Evolutionary conservation across 1,140 invertebrate species (phyloP), one percentile per base, ranked within the genome.

Genomic region (Ooceraea biroi): DNA sequence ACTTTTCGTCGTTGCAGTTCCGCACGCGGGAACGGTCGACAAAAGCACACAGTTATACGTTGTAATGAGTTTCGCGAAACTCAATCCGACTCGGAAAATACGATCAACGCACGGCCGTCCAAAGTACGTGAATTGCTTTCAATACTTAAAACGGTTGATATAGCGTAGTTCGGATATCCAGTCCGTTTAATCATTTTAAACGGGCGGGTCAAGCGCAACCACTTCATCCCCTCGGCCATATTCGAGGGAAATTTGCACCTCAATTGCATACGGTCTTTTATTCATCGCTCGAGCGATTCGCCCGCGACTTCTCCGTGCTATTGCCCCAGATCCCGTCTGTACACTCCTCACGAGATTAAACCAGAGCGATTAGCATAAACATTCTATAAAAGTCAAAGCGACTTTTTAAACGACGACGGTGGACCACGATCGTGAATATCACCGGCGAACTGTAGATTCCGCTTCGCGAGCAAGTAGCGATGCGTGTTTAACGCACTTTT

Each of bases 251-350:
- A 89, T 89, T 89, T 89, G 85, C 88, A 87, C 83, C 83, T 89
- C 88, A 85, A 89, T 87, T 89, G 88, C 84, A 89, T 87, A 87
- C 87, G 83, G 66, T 87, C 83, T 89, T 89, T 89, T 85, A 87
- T 87, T 89, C 83, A 89, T 89, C 65, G 65, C 76, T 84, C 72
- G 78, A 73, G 48, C 69, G 82, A 87, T 85, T 77, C 85, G 77
- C 74, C 61, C 65, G 55, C 74, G 71, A 83, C 60, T 74, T 83
- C 60, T 76, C 60, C 41, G 25, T 46, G 60, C 72, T 83, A 65
- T 83, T 65, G 82, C 73, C 82, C 82, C 48, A 78, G 82, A 83
- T 83, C 50, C 50, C 52, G 73, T 78, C 82, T 83, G 71, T 58
- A 84, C 65, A 84, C 82, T 80, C 68, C 60, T 84, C 82, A 61